Evolutionary conservation across 2,113 vertebrate genomes (phyloP).

Genomic region (Gallinago media): DNA sequence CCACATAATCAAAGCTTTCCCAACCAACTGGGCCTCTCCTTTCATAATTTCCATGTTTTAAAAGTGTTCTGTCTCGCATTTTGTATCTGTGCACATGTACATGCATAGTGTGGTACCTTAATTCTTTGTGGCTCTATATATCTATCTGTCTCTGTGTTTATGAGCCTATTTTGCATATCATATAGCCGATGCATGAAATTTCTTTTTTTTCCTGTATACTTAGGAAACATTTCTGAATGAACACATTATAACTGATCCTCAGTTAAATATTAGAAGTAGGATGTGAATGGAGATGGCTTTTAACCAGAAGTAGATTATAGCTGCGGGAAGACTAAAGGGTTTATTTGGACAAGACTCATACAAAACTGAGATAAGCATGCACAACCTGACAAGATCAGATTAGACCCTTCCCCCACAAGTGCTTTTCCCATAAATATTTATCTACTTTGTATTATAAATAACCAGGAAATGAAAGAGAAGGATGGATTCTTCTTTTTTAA

Average conservation of each 20-base stretch:
- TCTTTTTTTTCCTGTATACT: background rate
- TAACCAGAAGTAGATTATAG: slow-evolving; percentile 68
- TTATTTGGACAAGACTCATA: slow-evolving; percentile 68
- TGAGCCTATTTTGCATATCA: background rate
- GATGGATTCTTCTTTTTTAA: background rate
- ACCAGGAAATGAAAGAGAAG: slow-evolving; percentile 44
- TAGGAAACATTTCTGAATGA: slow-evolving; percentile 49
- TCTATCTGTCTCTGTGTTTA: background rate
- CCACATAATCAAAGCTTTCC: slow-evolving; percentile 12
- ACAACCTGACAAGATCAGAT: slow-evolving; percentile 69
- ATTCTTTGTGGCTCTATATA: background rate
- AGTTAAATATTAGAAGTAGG: slow-evolving; percentile 49
- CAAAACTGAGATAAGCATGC: slow-evolving; percentile 64
- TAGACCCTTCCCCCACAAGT: slow-evolving; percentile 61
- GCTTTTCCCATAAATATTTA: slow-evolving; percentile 64
- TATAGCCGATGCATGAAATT: background rate
- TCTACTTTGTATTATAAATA: slow-evolving; percentile 59
- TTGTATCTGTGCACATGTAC: background rate
- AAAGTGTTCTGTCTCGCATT: background rate
- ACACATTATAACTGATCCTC: slow-evolving; percentile 42
- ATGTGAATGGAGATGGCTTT: slow-evolving; percentile 61
- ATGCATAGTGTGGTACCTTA: background rate
- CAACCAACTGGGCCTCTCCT: background rate
- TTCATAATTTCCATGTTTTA: background rate
- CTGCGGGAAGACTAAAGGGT: slow-evolving; percentile 48